Evolutionary conservation across 2,888 invertebrate genomes (phyloP).

Genomic region (Adineta ricciae): DNA sequence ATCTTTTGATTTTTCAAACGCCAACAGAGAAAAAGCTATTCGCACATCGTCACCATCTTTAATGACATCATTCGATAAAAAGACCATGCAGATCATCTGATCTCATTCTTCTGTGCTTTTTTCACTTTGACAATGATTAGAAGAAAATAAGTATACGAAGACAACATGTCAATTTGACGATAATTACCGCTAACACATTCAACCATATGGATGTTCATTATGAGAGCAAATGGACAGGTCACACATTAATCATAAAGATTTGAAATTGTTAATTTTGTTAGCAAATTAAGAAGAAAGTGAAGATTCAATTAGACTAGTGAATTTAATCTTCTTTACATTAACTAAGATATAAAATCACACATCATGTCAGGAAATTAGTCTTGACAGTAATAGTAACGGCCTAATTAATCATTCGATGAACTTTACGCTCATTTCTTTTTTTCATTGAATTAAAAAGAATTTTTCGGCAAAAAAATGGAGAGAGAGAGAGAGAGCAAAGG

Average conservation of each 20-base stretch:
- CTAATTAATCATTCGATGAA: neutral
- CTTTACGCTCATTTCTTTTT: neutral
- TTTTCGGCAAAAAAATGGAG: no score
- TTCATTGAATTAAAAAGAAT: neutral
- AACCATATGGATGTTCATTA: neutral
- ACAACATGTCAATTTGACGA: slow-evolving; percentile 3
- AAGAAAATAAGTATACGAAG: neutral
- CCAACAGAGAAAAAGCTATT: neutral
- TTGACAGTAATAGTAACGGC: neutral
- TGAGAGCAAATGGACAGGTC: neutral
- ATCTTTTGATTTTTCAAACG: neutral
- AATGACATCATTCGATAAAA: neutral
- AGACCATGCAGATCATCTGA: neutral
- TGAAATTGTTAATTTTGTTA: neutral
- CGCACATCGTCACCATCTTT: neutral
- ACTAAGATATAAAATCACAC: slow-evolving; percentile 3
- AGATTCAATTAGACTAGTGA: neutral
- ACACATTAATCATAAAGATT: neutral
- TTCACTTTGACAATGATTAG: slow-evolving; percentile 9
- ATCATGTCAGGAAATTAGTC: neutral
- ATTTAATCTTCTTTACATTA: neutral
- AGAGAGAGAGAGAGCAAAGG: neutral
- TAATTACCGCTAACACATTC: neutral
- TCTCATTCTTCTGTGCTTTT: neutral
- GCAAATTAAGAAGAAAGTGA: neutral